Conservation (phyloP, 2,113 vertebrate genomes). For the Gallinago undulata region DNA sequence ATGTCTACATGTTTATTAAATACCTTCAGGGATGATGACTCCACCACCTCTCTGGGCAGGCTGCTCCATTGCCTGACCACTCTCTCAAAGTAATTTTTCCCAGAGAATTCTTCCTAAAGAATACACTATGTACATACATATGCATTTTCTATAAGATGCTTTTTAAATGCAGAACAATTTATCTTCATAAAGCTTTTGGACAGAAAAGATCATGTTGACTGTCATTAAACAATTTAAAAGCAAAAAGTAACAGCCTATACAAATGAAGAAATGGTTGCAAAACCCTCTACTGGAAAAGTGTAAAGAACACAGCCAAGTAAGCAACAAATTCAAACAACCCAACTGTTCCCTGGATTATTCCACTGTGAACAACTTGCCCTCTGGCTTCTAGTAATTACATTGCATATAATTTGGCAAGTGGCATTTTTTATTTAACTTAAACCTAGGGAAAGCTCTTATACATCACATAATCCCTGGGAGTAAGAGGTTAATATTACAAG, state of each 20-base stretch:
- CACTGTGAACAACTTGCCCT: background rate
- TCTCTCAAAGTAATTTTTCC: too few relatives aligned
- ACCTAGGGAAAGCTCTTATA: background rate
- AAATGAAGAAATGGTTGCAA: background rate
- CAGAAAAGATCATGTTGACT: background rate
- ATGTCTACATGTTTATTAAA: too few relatives aligned
- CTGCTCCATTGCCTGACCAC: too few relatives aligned
- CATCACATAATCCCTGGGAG: accelerated
- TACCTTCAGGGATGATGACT: too few relatives aligned
- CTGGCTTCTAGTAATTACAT: background rate
- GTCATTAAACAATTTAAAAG: background rate
- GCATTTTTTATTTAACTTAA: background rate
- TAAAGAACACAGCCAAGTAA: background rate
- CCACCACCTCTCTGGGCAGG: too few relatives aligned
- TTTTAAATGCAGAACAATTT: background rate
- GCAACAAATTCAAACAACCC: background rate
- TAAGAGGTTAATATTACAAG: background rate
- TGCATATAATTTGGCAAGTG: background rate
- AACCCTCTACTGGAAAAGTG: background rate
- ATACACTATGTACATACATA: too few relatives aligned
- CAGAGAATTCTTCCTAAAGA: too few relatives aligned
- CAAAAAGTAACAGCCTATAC: background rate
- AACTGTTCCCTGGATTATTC: background rate
- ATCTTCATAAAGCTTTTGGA: background rate
- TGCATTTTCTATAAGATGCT: background rate